Base-by-base conservation (phyloP, 1,140 invertebrate genomes). In the Augochlora pura region DNA sequence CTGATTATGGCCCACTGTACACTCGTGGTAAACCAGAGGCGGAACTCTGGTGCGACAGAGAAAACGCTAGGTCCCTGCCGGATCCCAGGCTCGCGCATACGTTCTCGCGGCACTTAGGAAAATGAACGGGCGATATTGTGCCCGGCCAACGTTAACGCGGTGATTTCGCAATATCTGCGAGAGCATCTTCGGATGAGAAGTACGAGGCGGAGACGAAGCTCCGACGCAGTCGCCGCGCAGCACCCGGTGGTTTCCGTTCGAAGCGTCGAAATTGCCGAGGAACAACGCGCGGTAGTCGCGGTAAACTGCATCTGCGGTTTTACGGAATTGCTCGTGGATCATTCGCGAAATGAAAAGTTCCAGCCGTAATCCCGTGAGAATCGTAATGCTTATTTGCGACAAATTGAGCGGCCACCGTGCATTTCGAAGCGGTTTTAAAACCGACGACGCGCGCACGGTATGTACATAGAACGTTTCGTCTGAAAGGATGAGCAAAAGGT, bases 11-110 rank as follows among this genome's bases (percentile, higher is more conserved):
- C 70, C 73, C 66, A 80, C 62, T 78, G 79, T 84, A 84, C n/a
- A n/a, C 83, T 85, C 83, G 84, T 73, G 83, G 83, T 80, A 83
- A 83, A 82, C 84, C 76, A 82, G 80, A 82, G 80, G 70, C 84
- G 72, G 74, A 68, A 64, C 71, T 60, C 25, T 75, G 14, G 49
- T 9, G 54, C 21, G 54, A 57, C 18, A 21, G 0, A 8, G 6
- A 7, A 6, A n/a, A 8, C 54, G 54, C n/a, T 9, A 1, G 5
- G 54, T 57, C 8, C 54, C 54, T 8, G 8, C 21, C 4, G 18
- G 54, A 57, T 57, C 54, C 6, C 21, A 8, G n/a, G 21, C n/a
- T 21, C 5, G 4, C 18, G 54, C 54, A 57, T n/a, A 57, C 54
- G 21, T 57, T 57, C n/a, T 21, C 42, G 42, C 59, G 5, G 23